These are phyloP conservation scores for Thumatha senex DNA, from an alignment of 2,888 invertebrate genomes.

Conservation along the genomic window DNA sequence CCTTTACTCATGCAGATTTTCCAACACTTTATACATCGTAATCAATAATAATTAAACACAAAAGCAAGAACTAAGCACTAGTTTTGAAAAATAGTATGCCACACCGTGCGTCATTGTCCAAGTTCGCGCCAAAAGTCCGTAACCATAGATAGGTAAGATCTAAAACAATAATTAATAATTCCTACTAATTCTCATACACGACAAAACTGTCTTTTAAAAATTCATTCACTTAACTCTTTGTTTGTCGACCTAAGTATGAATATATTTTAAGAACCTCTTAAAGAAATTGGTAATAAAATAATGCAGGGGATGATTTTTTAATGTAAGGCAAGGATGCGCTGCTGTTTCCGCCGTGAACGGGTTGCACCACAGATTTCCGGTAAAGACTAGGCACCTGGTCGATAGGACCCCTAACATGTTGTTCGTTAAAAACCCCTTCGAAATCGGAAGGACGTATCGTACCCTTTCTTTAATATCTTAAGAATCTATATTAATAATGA, in stretches of 20 bases:
- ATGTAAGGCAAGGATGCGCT: constrained; percentile 67
- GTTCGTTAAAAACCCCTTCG: constrained; percentile 62
- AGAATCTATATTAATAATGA: constrained; percentile 9
- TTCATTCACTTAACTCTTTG: constrained; percentile 19
- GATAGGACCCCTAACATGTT: constrained; percentile 67
- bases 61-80: too few relatives aligned
- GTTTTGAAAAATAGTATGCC: too few relatives aligned
- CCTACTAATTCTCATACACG: too few relatives aligned
- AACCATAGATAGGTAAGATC: too few relatives aligned
- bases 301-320: constrained; percentile 56
- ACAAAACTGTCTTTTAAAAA: too few relatives aligned
- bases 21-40: too few relatives aligned
- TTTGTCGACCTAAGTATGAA: constrained; percentile 7
- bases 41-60: too few relatives aligned
- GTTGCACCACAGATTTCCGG: constrained; percentile 80
- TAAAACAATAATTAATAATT: too few relatives aligned
- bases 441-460: constrained; percentile 64
- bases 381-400: constrained; percentile 77
- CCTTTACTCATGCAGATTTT: too few relatives aligned
- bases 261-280: constrained; percentile 29
- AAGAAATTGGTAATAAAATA: constrained; percentile 41
- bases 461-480: constrained; percentile 61
- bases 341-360: constrained; percentile 75
- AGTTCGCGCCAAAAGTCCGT: too few relatives aligned
- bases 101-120: too few relatives aligned